phyloP scores from a whole-genome alignment of 2,797 vertebrate genomes.

The Acrossocheilus wenchowensis region DNA sequence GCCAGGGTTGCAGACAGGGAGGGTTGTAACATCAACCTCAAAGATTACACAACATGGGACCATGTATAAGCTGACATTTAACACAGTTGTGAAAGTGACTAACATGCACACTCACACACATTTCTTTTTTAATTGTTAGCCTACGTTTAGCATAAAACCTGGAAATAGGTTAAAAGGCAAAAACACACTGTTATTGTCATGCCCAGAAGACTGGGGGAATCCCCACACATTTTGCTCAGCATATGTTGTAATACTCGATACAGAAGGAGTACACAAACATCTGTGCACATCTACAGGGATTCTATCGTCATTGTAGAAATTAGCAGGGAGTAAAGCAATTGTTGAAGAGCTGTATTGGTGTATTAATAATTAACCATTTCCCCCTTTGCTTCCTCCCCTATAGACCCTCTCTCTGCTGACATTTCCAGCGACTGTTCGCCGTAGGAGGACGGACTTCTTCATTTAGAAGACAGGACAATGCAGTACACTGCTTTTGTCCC shows the following conservation, averaged over 20 bases:
- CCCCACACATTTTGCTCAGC: not conserved
- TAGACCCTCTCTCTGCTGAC: slow-evolving; percentile 54
- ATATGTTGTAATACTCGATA: slow-evolving; percentile 37
- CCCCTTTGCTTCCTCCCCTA: slow-evolving; percentile 46
- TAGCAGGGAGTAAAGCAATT: slow-evolving; percentile 57
- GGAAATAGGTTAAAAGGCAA: not conserved
- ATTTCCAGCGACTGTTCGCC: slow-evolving; percentile 57
- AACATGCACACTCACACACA: not conserved
- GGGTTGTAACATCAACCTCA: not conserved
- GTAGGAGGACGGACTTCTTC: slow-evolving; percentile 66
- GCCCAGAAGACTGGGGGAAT: not conserved
- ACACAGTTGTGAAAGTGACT: not conserved
- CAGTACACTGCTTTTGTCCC: slow-evolving; percentile 65
- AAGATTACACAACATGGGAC: not conserved
- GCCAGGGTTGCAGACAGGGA: not conserved
- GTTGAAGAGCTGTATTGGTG: slow-evolving; percentile 54
- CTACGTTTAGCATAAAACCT: not conserved
- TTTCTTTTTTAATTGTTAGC: not conserved
- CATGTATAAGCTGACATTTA: not conserved
- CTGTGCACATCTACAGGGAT: slow-evolving; percentile 57
- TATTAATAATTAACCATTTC: slow-evolving; percentile 65
- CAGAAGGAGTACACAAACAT: slow-evolving; percentile 53
- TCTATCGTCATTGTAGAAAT: slow-evolving; percentile 56
- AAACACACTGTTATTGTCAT: not conserved
- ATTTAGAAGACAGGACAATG: slow-evolving; percentile 66